Conservation (phyloP, 2,888 invertebrate species). For the Linnaemya vulpina region DNA sequence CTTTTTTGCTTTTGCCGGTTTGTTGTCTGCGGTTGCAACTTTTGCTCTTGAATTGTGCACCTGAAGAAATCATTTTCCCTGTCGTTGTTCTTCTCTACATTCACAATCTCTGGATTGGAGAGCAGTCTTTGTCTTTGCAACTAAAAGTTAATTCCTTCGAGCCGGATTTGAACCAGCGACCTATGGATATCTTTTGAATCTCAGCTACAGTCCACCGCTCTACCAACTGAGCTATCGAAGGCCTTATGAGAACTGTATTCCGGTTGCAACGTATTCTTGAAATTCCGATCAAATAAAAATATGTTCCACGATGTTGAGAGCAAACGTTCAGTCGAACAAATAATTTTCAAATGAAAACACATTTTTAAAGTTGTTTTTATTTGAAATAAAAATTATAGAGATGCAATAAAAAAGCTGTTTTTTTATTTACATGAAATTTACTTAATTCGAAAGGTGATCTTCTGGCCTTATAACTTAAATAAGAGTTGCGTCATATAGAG, state of each 20-base stretch:
- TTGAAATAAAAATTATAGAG: too few relatives aligned
- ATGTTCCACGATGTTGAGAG: too few relatives aligned
- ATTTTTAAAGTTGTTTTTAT: too few relatives aligned
- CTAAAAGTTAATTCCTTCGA: conserved; percentile 81
- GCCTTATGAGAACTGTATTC: not conserved
- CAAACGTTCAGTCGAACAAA: too few relatives aligned
- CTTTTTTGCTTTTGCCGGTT: not conserved
- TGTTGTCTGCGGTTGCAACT: conserved; percentile 31
- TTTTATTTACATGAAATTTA: too few relatives aligned
- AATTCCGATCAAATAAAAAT: too few relatives aligned
- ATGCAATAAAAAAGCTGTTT: too few relatives aligned
- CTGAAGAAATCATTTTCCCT: not conserved
- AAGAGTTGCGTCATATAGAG: too few relatives aligned
- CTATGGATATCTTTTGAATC: conserved; percentile 84
- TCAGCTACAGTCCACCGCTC: conserved; percentile 79
- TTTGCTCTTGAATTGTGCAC: conserved; percentile 30
- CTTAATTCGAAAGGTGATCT: too few relatives aligned
- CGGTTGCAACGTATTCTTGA: not conserved
- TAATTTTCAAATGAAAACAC: too few relatives aligned
- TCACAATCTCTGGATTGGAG: not conserved
- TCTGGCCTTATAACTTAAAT: too few relatives aligned
- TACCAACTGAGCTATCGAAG: conserved; percentile 53
- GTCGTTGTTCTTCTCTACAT: not conserved
- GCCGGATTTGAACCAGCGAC: conserved; percentile 88
- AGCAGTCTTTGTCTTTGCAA: not conserved